Base-by-base conservation (phyloP, 2,113 vertebrate species). In the Zosterops japonicus region DNA sequence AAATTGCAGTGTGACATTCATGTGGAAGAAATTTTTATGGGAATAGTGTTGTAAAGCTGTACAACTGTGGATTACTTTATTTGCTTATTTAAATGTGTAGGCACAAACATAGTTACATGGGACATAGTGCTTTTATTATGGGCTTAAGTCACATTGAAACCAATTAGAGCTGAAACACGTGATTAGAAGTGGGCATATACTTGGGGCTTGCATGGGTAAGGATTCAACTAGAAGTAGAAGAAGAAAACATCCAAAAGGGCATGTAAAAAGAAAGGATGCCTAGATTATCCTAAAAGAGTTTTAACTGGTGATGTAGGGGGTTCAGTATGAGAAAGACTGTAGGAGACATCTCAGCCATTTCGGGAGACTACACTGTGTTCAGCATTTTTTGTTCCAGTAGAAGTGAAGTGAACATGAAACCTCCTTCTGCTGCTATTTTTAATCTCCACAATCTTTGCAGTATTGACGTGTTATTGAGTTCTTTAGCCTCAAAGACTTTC, bases 401-500 rank as follows among this genome's bases (percentile, higher is more conserved):
- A 83, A 41, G 7, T 60, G 47, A 84, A 77, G 31, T 21, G 69
- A 72, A 44, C 60, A 72, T 8, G 49, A 76, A 88, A 53, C 36
- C 67, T 93, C 41, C 36, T 72, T 47, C 31, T 76, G n/a, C 46
- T 91, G 55, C 79, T 79, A 28, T 87, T 91, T 49, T 87, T 70
- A 79, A 88, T 64, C 44, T 42, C 31, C 22, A 2, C 49, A 42
- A 25, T 82, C 36, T 78, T 81, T 75, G 47, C 65, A 68, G 14
- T 61, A 82, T 72, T 79, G 83, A 64, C 0, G 0, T 47, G 35
- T 52, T 78, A 41, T 46, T 72, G 65, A 56, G 44, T 79, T 95
- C 70, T 87, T 49, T 65, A 76, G 25, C 41, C 18, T 92, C 49
- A 57, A 64, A 90, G 67, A 46, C 50, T 80, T 96, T 85, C 28